Percentiles rank a stretch among this genome's conserved stretches.
These are phyloP conservation scores for Ecliptopera silaceata DNA, from an alignment of 2,888 invertebrate genomes.

Conservation along the genomic window DNA sequence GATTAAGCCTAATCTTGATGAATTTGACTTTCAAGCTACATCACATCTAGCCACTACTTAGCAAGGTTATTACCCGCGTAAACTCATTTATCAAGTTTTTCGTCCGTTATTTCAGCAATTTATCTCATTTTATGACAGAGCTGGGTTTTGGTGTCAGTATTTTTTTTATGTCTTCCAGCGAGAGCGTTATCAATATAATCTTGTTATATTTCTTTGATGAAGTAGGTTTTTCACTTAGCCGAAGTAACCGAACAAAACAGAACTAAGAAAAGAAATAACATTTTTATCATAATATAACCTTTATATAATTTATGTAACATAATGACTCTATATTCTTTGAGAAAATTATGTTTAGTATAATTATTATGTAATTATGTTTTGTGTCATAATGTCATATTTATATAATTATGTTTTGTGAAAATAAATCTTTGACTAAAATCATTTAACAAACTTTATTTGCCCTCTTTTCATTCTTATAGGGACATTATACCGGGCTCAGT, in stretches of 20 bases:
- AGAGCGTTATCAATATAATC: constrained; percentile 28
- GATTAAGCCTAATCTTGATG: constrained; percentile 3
- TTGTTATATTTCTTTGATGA: constrained; percentile 16
- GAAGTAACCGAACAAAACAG: not conserved
- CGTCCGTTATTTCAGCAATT: constrained; percentile 29
- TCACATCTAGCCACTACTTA: constrained; percentile 5
- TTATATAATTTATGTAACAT: too few species aligned
- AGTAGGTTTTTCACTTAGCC: constrained; percentile 14
- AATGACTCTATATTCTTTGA: too few species aligned
- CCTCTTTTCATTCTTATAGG: too few species aligned
- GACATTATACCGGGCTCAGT: too few species aligned
- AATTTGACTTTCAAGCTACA: constrained; percentile 9
- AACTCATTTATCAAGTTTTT: constrained; percentile 37
- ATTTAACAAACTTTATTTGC: too few species aligned
- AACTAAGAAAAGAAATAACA: not conserved
- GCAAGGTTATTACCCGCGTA: constrained; percentile 21
- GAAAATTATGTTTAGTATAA: too few species aligned
- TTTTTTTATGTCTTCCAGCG: constrained; percentile 25
- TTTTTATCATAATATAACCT: too few species aligned
- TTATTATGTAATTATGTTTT: too few species aligned
- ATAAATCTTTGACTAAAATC: too few species aligned
- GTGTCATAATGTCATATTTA: too few species aligned
- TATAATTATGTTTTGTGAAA: too few species aligned
- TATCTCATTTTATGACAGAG: constrained; percentile 33
- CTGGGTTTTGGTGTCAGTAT: constrained; percentile 25